phyloP scores from a whole-genome alignment of 1,140 invertebrate species.

The Drosophila mayri region DNA sequence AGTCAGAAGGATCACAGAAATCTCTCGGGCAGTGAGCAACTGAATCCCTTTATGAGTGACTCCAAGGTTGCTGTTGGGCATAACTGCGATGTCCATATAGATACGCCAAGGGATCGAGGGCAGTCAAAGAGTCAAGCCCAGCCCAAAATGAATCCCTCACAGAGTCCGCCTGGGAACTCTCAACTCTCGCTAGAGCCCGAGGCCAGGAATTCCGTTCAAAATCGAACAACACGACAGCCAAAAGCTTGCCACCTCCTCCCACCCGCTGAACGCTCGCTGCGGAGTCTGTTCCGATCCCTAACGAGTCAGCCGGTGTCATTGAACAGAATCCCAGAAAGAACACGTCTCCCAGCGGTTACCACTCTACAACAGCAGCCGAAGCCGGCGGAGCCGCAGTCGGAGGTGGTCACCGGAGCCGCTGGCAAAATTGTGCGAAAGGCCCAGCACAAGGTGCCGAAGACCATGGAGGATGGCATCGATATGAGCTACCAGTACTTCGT shows the following conservation, averaged over 20 bases:
- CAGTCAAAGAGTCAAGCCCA: neutral
- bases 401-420: neutral
- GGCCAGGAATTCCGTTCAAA: neutral
- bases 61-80: neutral
- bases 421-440: slow-evolving; percentile 42
- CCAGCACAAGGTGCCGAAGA: slow-evolving; percentile 63
- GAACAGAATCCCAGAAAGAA: neutral
- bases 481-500: slow-evolving; percentile 72
- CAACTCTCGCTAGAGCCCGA: neutral
- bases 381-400: neutral
- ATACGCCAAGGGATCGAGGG: neutral
- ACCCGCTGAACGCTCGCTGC: neutral
- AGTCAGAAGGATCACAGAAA: neutral
- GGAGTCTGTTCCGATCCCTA: neutral
- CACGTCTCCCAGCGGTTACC: neutral
- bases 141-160: neutral
- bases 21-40: neutral
- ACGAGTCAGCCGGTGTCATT: neutral
- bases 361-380: neutral
- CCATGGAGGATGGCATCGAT: slow-evolving; percentile 69
- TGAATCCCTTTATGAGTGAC: neutral
- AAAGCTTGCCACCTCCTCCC: neutral
- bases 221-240: neutral
- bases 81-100: neutral
- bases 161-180: neutral